phyloP scores from a whole-genome alignment of 2,797 vertebrate species.

The Pipistrellus nathusii region DNA sequence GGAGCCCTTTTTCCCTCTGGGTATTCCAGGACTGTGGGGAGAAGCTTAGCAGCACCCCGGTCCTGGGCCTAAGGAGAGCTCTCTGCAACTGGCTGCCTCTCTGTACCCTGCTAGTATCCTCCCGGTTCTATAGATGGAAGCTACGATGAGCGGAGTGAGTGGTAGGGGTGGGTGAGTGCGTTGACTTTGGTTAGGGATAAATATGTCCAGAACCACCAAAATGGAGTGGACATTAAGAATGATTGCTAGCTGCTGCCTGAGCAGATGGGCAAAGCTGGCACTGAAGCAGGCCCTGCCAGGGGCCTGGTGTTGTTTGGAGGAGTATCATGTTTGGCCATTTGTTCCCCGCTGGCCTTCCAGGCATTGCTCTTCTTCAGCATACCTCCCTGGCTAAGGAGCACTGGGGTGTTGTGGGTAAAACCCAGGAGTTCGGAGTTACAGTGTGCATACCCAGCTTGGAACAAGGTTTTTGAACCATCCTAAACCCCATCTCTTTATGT shows the following conservation, averaged over 20 bases:
- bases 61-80: not conserved
- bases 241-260: not conserved
- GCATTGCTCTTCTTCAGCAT: not conserved
- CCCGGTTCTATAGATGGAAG: not conserved
- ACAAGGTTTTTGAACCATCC: not conserved
- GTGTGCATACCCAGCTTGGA: not conserved
- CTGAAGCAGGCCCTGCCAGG: not conserved
- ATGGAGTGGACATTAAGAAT: not conserved
- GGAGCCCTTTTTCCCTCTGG: not conserved
- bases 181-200: not conserved
- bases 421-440: not conserved
- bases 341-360: not conserved
- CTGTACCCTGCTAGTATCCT: not conserved
- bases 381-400: not conserved
- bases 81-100: not conserved
- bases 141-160: not conserved
- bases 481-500: not conserved
- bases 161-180: not conserved
- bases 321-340: not conserved
- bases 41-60: not conserved
- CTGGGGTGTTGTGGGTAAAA: not conserved
- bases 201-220: not conserved
- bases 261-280: not conserved
- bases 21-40: not conserved
- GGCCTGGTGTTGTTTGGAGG: not conserved